Conservation (phyloP, 2,113 vertebrate species). For the Heterocephalus glaber region DNA sequence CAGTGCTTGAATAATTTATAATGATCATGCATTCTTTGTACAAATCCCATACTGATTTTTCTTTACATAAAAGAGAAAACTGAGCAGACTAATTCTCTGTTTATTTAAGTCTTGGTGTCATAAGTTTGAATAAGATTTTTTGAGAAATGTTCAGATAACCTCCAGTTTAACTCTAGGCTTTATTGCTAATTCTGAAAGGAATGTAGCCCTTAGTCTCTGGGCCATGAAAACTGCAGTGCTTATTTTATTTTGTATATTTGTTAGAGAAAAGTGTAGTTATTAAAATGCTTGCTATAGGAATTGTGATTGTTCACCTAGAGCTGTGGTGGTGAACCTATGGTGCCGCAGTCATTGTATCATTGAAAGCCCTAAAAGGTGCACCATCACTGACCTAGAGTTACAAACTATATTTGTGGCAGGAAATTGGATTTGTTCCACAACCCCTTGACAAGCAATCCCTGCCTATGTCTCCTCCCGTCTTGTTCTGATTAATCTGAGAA, state of each 20-base stretch:
- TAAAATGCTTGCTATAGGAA: neutral
- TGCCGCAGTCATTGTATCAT: neutral
- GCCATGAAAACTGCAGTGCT: neutral
- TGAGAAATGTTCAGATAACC: neutral
- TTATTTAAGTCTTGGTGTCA: constrained; percentile 22
- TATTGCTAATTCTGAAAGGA: constrained; percentile 21
- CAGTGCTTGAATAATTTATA: constrained; percentile 73
- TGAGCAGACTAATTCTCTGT: constrained; percentile 24
- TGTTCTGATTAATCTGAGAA: constrained; percentile 46
- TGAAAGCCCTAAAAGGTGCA: neutral
- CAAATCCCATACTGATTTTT: constrained; percentile 55
- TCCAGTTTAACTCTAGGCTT: neutral
- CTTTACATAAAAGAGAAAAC: constrained; percentile 17
- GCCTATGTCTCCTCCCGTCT: neutral
- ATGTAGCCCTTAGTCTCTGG: neutral
- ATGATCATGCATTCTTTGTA: constrained; percentile 49
- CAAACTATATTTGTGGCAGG: neutral
- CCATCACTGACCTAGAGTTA: neutral
- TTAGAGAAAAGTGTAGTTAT: neutral
- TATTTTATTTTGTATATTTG: constrained; percentile 36
- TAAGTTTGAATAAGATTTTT: constrained; percentile 12
- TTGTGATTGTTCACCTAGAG: neutral
- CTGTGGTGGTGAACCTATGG: neutral
- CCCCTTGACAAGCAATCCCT: neutral
- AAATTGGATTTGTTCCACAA: constrained; percentile 50